Percentiles rank a stretch among this genome's conserved stretches.
Evolutionary conservation across 2,797 vertebrate genomes (phyloP).

Genomic region (Otolemur crassicaudatus): DNA sequence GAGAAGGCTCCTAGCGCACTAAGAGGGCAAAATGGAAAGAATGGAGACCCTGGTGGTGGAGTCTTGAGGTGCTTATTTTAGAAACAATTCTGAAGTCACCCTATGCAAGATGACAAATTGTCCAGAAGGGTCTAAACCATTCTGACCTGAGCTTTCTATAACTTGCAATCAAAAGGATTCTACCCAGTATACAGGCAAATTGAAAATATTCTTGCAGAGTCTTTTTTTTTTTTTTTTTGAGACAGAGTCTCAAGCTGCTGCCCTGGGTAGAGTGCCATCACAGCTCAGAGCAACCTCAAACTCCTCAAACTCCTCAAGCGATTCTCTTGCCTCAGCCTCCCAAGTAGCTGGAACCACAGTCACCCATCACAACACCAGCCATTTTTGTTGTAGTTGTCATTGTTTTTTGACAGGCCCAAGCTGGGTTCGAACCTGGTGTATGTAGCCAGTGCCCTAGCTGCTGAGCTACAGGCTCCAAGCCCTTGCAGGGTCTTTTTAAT

Average conservation of each 20-base stretch:
- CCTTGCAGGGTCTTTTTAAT: not conserved
- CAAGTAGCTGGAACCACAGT: too few relatives aligned
- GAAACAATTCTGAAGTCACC: not conserved
- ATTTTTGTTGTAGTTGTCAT: too few relatives aligned
- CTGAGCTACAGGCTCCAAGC: too few relatives aligned
- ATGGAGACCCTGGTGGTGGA: not conserved
- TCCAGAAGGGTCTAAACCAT: not conserved
- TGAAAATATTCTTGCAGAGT: not conserved
- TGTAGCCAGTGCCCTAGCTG: too few relatives aligned
- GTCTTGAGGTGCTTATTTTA: slow-evolving; percentile 38
- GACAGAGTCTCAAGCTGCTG: too few relatives aligned
- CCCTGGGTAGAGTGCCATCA: too few relatives aligned
- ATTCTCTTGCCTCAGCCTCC: too few relatives aligned
- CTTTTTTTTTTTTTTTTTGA: not conserved
- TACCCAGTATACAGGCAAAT: not conserved
- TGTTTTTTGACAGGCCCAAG: too few relatives aligned
- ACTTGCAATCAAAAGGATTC: not conserved
- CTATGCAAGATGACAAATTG: not conserved
- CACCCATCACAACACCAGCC: too few relatives aligned
- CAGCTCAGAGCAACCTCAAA: too few relatives aligned
- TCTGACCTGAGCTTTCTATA: not conserved
- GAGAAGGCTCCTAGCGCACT: not conserved
- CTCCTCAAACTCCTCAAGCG: too few relatives aligned
- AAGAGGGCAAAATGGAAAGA: not conserved
- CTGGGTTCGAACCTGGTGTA: too few relatives aligned